Conservation (phyloP, 1,140 invertebrate species). For the Drosophila mauritiana region DNA sequence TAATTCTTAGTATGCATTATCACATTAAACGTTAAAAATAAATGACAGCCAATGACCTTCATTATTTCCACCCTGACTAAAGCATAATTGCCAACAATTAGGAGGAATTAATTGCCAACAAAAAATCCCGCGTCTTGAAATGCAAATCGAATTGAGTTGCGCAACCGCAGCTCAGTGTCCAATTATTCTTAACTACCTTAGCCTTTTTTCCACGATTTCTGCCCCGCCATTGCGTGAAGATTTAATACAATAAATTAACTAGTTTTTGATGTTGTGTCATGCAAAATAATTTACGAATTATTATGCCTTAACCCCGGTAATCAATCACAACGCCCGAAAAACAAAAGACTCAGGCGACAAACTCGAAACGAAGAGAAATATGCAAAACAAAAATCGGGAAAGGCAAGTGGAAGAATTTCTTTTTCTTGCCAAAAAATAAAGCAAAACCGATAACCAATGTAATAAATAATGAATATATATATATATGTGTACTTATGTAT, state of each 20-base stretch:
- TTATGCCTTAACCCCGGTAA: constrained; percentile 70
- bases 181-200: constrained; percentile 36
- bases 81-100: constrained; percentile 51
- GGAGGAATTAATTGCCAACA: constrained; percentile 28
- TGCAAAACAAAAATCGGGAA: constrained; percentile 25
- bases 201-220: constrained; percentile 8
- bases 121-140: constrained; percentile 7
- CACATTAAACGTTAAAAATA: constrained; percentile 2
- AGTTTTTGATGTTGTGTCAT: constrained; percentile 62
- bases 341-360: constrained; percentile 77
- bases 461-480: constrained; percentile 42
- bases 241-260: constrained; percentile 53
- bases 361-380: constrained; percentile 40
- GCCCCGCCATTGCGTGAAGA: constrained; percentile 29
- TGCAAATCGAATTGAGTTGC: constrained; percentile 52
- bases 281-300: constrained; percentile 73
- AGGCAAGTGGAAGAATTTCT: constrained; percentile 45
- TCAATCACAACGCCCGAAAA: constrained; percentile 61
- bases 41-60: constrained; percentile 16
- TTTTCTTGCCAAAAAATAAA: constrained; percentile 32
- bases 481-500: neutral
- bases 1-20: constrained; percentile 10
- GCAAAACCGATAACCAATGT: constrained; percentile 37
- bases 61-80: constrained; percentile 6
- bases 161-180: constrained; percentile 19